Evolutionary conservation across 2,797 vertebrate genomes (phyloP).

Genomic region (Lacerta bilineata): DNA sequence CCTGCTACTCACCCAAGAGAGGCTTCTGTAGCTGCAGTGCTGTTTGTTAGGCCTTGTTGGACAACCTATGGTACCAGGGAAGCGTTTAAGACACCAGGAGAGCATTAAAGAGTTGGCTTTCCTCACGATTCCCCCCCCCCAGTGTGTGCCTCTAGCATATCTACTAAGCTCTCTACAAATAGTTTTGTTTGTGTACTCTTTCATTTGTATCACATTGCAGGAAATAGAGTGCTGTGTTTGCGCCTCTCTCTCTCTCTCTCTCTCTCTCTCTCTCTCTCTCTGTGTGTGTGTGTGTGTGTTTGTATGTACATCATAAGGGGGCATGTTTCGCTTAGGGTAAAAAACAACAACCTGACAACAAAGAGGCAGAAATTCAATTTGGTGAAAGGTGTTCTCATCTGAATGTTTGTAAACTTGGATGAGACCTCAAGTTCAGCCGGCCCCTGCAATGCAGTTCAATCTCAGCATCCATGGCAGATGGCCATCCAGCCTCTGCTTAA

Average conservation of each 20-base stretch:
- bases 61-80: slow-evolving; percentile 59
- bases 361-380: slow-evolving; percentile 22
- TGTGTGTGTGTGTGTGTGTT: not conserved
- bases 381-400: slow-evolving; percentile 24
- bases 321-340: slow-evolving; percentile 11
- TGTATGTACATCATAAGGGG: slow-evolving; percentile 22
- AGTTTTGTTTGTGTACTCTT: slow-evolving; percentile 47
- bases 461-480: too few relatives aligned
- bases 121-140: not conserved
- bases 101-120: slow-evolving; percentile 6
- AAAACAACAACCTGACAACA: slow-evolving; percentile 11
- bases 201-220: slow-evolving; percentile 44
- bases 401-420: not conserved
- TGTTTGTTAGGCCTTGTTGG: slow-evolving; percentile 72
- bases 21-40: slow-evolving; percentile 20
- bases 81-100: slow-evolving; percentile 50
- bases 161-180: slow-evolving; percentile 42
- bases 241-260: too few relatives aligned
- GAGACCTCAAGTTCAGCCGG: too few relatives aligned
- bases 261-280: too few relatives aligned
- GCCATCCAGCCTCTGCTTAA: too few relatives aligned
- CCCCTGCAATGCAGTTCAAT: too few relatives aligned
- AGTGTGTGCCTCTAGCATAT: slow-evolving; percentile 27
- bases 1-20: slow-evolving; percentile 66
- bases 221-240: not conserved